Evolutionary conservation across 2,797 vertebrate species (phyloP).

Genomic region (Cryptoprocta ferox): DNA sequence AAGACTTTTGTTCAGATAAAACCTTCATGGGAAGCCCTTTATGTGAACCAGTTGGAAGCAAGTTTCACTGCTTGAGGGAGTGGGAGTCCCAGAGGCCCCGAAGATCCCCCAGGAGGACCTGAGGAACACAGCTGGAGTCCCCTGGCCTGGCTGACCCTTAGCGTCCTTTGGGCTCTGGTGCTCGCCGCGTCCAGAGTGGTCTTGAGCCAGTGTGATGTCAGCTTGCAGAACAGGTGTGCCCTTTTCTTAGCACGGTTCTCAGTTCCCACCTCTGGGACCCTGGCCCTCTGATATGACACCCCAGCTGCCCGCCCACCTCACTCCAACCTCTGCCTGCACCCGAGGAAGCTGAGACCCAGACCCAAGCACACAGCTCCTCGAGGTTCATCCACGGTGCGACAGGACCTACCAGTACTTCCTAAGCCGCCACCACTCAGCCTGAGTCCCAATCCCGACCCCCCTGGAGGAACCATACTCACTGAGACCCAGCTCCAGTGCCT

Average conservation of each 20-base stretch:
- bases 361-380: too few relatives aligned
- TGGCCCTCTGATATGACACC: too few relatives aligned
- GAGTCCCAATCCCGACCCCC: rapidly evolving
- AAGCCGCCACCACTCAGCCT: background rate
- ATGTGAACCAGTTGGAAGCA: background rate
- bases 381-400: background rate
- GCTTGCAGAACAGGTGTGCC: background rate
- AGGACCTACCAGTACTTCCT: rapidly evolving
- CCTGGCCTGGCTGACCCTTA: too few relatives aligned
- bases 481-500: background rate
- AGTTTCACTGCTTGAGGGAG: background rate
- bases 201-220: background rate
- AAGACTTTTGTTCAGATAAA: background rate
- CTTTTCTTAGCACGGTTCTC: background rate
- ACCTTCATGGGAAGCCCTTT: background rate
- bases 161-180: background rate
- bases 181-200: background rate
- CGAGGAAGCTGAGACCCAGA: background rate
- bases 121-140: background rate
- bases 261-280: background rate
- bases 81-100: background rate
- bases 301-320: background rate
- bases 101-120: background rate
- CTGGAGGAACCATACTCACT: background rate
- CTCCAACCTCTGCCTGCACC: background rate